Evolutionary conservation across 2,797 vertebrate species (phyloP).

Genomic region (Natrix natrix): DNA sequence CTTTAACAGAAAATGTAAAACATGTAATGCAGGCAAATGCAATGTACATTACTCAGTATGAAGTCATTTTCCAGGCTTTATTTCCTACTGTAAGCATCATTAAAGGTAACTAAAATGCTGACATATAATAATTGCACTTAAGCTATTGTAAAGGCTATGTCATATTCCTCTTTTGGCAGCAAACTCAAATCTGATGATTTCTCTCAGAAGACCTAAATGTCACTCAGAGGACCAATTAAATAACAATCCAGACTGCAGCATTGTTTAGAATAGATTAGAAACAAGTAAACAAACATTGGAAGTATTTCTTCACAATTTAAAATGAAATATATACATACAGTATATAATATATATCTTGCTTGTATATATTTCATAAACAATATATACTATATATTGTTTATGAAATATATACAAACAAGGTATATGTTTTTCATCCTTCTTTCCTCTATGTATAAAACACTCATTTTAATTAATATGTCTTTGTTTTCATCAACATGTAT

Average conservation of each 20-base stretch:
- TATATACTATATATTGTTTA: neutral
- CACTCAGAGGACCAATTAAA: neutral
- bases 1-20: neutral
- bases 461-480: slow-evolving; percentile 4
- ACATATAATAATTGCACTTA: neutral
- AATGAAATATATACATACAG: neutral
- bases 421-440: neutral
- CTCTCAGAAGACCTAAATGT: neutral
- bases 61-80: neutral
- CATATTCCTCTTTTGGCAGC: neutral
- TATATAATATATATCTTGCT: too few relatives aligned
- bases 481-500: slow-evolving; percentile 2
- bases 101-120: neutral
- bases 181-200: neutral
- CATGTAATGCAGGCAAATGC: neutral
- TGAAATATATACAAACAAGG: neutral
- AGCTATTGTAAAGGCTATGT: neutral
- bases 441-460: neutral
- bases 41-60: neutral
- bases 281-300: neutral
- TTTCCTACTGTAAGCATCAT: neutral
- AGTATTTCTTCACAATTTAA: neutral
- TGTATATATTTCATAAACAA: too few relatives aligned
- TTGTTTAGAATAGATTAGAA: neutral
- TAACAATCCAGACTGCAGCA: neutral